Conservation (phyloP, 2,888 invertebrate species). For the Malthinus flaveolus region DNA sequence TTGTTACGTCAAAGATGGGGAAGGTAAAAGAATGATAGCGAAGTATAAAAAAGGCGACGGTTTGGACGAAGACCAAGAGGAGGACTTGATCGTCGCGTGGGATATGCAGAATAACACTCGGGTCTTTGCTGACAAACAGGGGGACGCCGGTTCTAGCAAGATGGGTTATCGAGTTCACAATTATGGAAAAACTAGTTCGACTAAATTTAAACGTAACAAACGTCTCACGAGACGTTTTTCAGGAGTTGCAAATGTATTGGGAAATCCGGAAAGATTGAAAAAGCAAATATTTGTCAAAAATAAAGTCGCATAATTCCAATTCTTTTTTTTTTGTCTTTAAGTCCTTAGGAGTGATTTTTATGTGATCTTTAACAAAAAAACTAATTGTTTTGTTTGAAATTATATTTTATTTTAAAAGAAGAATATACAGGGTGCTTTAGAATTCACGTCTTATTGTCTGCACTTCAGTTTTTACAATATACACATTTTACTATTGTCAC, state of each 20-base stretch:
- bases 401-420: too few relatives aligned
- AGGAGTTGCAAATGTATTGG: constrained; percentile 39
- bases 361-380: constrained; percentile 20
- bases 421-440: neutral
- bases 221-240: constrained; percentile 44
- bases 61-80: constrained; percentile 34
- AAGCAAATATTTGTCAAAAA: constrained; percentile 42
- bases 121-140: constrained; percentile 42
- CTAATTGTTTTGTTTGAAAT: neutral
- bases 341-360: constrained; percentile 18
- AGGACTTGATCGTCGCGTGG: constrained; percentile 50
- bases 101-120: constrained; percentile 42
- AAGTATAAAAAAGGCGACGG: constrained; percentile 43
- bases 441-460: too few relatives aligned
- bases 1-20: constrained; percentile 48
- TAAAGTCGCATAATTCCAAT: constrained; percentile 14
- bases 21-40: constrained; percentile 50
- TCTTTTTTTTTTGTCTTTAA: constrained; percentile 16
- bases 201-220: constrained; percentile 46
- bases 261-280: constrained; percentile 48
- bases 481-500: too few relatives aligned
- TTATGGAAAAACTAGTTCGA: constrained; percentile 43
- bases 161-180: constrained; percentile 47
- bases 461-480: too few relatives aligned
- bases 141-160: constrained; percentile 39